A percentile compares a stretch with the other conserved stretches of the same genome.
Evolutionary conservation across 2,888 invertebrate species (phyloP).

Genomic region (Melinopterus prodromus): DNA sequence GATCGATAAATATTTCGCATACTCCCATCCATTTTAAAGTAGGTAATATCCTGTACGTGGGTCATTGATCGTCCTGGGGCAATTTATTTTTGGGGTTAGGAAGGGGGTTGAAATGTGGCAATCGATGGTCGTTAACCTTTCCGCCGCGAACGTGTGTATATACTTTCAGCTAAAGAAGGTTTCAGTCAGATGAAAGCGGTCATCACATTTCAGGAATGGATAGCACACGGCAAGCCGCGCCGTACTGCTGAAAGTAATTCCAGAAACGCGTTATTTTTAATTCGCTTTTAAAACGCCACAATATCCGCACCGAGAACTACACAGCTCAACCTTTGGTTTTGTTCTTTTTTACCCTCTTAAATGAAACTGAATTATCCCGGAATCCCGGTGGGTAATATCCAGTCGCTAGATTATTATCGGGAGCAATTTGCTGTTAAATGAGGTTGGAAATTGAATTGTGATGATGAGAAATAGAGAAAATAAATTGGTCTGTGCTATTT

Average conservation of each 20-base stretch:
- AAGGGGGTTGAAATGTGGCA: background rate
- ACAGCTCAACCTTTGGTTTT: background rate
- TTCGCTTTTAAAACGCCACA: background rate
- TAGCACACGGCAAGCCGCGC: background rate
- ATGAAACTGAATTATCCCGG: background rate
- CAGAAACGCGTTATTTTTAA: constrained; percentile 4
- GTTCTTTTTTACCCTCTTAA: background rate
- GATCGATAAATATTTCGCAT: too few relatives aligned
- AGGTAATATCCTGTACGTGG: background rate
- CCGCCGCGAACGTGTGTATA: background rate
- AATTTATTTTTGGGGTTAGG: background rate
- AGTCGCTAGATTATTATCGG: background rate
- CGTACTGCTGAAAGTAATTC: background rate
- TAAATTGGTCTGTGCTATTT: too few relatives aligned
- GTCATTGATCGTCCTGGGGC: background rate
- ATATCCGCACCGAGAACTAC: background rate
- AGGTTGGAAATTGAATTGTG: background rate
- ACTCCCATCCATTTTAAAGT: background rate
- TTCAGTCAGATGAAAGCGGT: background rate
- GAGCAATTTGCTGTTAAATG: background rate
- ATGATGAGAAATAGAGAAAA: too few relatives aligned
- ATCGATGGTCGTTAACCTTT: constrained; percentile 4
- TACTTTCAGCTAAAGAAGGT: background rate
- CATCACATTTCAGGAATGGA: background rate
- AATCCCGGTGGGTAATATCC: background rate